Conservation (phyloP, 2,113 vertebrate species). For the Calyptommatus sinebrachiatus region DNA sequence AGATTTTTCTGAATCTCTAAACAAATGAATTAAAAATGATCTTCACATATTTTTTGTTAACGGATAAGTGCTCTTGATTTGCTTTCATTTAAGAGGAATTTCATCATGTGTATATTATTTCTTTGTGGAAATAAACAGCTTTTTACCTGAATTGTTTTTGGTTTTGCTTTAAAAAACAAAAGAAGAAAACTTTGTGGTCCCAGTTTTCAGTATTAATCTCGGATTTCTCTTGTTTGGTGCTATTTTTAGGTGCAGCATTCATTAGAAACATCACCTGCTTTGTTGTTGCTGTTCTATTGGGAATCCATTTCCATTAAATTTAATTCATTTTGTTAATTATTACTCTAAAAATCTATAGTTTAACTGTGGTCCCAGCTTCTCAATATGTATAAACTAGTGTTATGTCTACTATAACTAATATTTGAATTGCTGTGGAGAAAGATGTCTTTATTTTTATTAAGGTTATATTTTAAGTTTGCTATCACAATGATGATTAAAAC, state of each 20-base stretch:
- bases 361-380: constrained; percentile 12
- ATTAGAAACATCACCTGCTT: background rate
- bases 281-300: constrained; percentile 7
- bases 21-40: too few relatives aligned
- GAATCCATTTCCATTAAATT: constrained; percentile 34
- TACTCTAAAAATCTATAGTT: constrained; percentile 5
- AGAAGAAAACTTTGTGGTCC: background rate
- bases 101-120: background rate
- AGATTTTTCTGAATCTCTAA: too few relatives aligned
- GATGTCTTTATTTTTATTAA: constrained; percentile 32
- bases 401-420: constrained; percentile 21
- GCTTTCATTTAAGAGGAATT: background rate
- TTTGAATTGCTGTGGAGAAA: constrained; percentile 25
- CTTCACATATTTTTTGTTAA: background rate
- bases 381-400: background rate
- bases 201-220: background rate
- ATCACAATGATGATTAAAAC: constrained; percentile 35
- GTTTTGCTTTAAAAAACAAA: too few relatives aligned
- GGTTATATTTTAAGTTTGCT: constrained; percentile 39
- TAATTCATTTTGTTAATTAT: constrained; percentile 16
- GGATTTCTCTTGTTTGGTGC: background rate
- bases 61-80: background rate
- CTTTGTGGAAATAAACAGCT: background rate
- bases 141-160: background rate
- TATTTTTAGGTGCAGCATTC: background rate